Base-by-base conservation (phyloP, 2,888 invertebrate genomes). In the Abrostola triplasia region DNA sequence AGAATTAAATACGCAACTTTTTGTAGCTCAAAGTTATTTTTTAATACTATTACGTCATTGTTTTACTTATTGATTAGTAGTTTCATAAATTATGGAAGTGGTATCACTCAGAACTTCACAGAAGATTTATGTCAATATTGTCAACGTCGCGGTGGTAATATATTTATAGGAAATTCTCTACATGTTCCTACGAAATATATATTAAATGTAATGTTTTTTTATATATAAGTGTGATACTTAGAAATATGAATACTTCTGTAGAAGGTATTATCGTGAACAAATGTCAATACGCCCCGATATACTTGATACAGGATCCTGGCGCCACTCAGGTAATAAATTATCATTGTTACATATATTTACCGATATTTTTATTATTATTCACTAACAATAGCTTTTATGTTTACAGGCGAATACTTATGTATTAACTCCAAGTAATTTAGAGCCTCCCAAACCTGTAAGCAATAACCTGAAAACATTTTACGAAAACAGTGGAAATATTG, bases 401-500 rank as follows among this genome's bases (percentile, higher is more conserved):
- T 90, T 89, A 48, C 87, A 94, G 93, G 85, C 88, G 10, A 88
- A 86, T 70, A 87, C 91, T n/a, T 92, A 88, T 73, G 84, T 91
- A 57, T 76, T 93, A 63, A 79, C 92, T 44, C 88, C 88, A 70
- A 88, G 79, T 70, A 84, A 74, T 66, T 80, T 87, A 62, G 87
- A 86, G 40, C 81, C 81, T 63, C 81, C 85, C 36, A 90, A 90
- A 78, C 90, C 92, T 55, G 83, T 89, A n/a, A 87, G 87, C 76
- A 90, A 91, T 86, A 94, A 89, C 88, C 89, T 94, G 84, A 93
- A 92, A 89, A 87, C 88, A 67, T 94, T 93, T 80, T 94, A 94
- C 78, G 94, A 94, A 86, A 94, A 88, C 84, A 94, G 93, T 88
- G 94, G 93, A 73, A 93, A 92, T 80, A 85, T 94, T 58, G 93